A percentile compares a stretch with the other conserved stretches of the same genome.
phyloP scores from a whole-genome alignment of 1,140 invertebrate genomes.

The Drosophila sturtevanti region DNA sequence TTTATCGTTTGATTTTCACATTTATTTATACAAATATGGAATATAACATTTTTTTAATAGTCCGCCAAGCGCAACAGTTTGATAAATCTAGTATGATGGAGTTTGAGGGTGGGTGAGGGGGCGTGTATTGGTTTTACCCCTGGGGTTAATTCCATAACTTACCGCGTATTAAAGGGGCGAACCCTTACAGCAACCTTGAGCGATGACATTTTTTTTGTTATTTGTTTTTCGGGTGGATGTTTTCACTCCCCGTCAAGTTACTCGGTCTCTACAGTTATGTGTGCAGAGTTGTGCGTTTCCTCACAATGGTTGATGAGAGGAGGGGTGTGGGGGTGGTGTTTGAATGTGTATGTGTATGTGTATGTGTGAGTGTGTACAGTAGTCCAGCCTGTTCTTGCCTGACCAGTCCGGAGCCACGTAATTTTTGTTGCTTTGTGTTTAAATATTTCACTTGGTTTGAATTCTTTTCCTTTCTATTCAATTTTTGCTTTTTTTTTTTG shows the following conservation, averaged over 20 bases:
- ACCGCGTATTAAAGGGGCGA: conserved; percentile 87
- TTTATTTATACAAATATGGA: too few relatives aligned
- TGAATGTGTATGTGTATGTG: not conserved
- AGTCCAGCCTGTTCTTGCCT: conserved; percentile 31
- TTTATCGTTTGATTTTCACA: too few relatives aligned
- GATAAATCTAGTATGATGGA: too few relatives aligned
- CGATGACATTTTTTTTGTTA: conserved; percentile 85
- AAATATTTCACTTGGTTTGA: conserved; percentile 27
- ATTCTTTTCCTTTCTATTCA: too few relatives aligned
- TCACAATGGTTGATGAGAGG: conserved; percentile 1
- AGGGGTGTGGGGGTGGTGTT: conserved; percentile 9
- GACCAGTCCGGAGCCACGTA: conserved; percentile 13
- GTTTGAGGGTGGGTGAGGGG: conserved; percentile 28
- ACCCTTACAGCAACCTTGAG: conserved; percentile 88
- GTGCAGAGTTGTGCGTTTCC: conserved; percentile 29
- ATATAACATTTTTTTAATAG: too few relatives aligned
- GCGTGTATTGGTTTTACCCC: conserved; percentile 11
- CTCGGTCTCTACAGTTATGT: conserved; percentile 25
- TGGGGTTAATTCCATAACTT: conserved; percentile 47
- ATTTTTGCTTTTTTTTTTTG: conserved; percentile 34
- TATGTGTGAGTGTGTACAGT: conserved; percentile 26
- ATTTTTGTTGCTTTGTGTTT: conserved; percentile 13
- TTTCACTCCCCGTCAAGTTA: conserved; percentile 41
- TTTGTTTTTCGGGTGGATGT: conserved; percentile 33
- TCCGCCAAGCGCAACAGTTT: too few relatives aligned